These are phyloP conservation scores for Xenops minutus DNA, from an alignment of 2,797 vertebrate genomes.

Conservation along the genomic window DNA sequence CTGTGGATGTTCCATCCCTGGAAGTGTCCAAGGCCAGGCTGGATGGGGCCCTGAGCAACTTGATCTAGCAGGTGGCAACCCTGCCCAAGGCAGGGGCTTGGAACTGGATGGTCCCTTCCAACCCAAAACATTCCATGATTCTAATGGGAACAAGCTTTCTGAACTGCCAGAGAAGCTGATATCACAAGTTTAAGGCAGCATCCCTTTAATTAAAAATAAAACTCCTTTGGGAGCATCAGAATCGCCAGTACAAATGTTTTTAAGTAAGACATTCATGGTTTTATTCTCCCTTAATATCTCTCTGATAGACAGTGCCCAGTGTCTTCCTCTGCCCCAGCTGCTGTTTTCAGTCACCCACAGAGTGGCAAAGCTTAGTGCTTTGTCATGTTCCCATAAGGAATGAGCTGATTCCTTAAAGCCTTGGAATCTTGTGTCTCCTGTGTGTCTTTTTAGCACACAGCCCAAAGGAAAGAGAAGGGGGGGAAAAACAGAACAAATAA, in stretches of 20 bases:
- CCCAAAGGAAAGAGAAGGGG: rapidly evolving
- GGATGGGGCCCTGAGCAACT: background rate
- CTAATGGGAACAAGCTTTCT: background rate
- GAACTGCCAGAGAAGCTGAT: background rate
- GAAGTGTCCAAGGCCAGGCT: background rate
- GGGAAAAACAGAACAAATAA: background rate
- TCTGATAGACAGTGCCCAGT: rapidly evolving
- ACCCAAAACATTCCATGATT: background rate
- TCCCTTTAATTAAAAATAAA: background rate
- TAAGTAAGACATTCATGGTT: background rate
- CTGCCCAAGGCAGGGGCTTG: background rate
- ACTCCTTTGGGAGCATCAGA: background rate
- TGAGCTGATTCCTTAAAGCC: background rate
- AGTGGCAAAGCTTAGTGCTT: background rate
- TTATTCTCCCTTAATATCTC: background rate
- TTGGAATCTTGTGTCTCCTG: background rate
- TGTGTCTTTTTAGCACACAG: background rate
- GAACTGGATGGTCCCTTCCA: background rate
- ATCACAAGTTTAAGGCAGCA: background rate
- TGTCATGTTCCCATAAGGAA: background rate
- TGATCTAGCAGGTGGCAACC: background rate
- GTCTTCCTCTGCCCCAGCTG: background rate
- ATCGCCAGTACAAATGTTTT: background rate
- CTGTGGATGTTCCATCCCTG: background rate
- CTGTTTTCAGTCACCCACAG: background rate